Conservation (phyloP, 2,888 invertebrate species). For the Watsonalla cultraria region DNA sequence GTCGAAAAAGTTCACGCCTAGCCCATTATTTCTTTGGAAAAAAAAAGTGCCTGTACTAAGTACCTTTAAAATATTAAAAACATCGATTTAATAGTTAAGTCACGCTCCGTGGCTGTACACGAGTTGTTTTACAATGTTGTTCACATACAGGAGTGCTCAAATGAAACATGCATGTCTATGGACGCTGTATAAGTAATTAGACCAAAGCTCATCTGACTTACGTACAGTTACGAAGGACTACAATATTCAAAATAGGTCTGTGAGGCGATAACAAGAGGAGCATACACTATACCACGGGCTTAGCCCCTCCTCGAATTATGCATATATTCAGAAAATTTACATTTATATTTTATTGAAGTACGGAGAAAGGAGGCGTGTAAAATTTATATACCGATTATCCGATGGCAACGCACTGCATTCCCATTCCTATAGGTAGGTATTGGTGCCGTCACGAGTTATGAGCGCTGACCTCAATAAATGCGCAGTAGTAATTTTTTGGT, state of each 20-base stretch:
- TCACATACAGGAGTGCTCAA: slow-evolving; percentile 42
- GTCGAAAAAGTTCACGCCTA: slow-evolving; percentile 32
- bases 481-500: too few species aligned
- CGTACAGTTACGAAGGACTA: background rate
- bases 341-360: too few species aligned
- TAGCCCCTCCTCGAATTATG: too few species aligned
- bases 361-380: too few species aligned
- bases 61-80: slow-evolving; percentile 35
- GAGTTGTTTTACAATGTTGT: slow-evolving; percentile 58
- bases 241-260: background rate
- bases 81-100: slow-evolving; percentile 50
- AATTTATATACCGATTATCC: too few species aligned
- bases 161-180: slow-evolving; percentile 40
- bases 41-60: slow-evolving; percentile 14
- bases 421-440: too few species aligned
- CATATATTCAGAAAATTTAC: background rate
- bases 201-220: slow-evolving; percentile 8
- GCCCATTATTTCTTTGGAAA: slow-evolving; percentile 23
- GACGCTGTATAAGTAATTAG: slow-evolving; percentile 50
- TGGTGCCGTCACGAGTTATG: too few species aligned
- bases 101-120: slow-evolving; percentile 51
- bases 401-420: too few species aligned
- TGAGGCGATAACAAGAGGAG: background rate
- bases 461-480: too few species aligned
- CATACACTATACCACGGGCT: too few species aligned